These are phyloP conservation scores for Cricetomys ansorgei DNA, from an alignment of 2,113 vertebrate genomes.

Conservation along the genomic window DNA sequence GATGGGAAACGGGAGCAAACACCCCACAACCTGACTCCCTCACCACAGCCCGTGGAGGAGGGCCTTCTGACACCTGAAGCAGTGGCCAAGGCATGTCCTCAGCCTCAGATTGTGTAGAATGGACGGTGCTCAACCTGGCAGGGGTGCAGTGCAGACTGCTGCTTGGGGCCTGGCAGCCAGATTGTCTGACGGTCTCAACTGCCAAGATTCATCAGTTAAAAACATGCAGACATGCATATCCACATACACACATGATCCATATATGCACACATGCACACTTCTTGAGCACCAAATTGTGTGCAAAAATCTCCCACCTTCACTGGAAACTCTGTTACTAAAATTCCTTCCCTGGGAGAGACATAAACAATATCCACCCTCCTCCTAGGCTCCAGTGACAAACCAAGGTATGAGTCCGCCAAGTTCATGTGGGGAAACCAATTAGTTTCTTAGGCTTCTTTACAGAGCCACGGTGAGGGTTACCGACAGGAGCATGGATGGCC, in stretches of 20 bases:
- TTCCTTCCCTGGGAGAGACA: not conserved
- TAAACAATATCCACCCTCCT: not conserved
- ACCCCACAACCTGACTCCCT: conserved; percentile 79
- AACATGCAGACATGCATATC: not conserved
- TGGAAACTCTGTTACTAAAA: not conserved
- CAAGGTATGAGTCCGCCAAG: not conserved
- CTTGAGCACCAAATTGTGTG: not conserved
- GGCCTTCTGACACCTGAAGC: conserved; percentile 90
- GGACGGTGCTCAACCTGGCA: not conserved
- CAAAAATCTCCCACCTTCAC: not conserved
- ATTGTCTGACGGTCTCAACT: not conserved
- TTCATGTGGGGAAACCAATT: not conserved
- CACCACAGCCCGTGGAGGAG: conserved; percentile 79
- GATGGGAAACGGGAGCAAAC: conserved; percentile 86
- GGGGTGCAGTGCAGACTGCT: not conserved
- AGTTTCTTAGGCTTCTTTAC: not conserved
- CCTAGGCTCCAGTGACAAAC: not conserved
- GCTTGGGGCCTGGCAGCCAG: not conserved
- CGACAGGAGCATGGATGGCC: not conserved
- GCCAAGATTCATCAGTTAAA: not conserved
- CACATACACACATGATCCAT: rapidly evolving
- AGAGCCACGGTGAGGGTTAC: not conserved
- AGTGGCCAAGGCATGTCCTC: conserved; percentile 90
- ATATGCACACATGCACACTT: not conserved
- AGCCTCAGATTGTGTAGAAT: not conserved